These are phyloP conservation scores for Halichoerus grypus DNA, from an alignment of 2,113 vertebrate genomes.

Conservation along the genomic window DNA sequence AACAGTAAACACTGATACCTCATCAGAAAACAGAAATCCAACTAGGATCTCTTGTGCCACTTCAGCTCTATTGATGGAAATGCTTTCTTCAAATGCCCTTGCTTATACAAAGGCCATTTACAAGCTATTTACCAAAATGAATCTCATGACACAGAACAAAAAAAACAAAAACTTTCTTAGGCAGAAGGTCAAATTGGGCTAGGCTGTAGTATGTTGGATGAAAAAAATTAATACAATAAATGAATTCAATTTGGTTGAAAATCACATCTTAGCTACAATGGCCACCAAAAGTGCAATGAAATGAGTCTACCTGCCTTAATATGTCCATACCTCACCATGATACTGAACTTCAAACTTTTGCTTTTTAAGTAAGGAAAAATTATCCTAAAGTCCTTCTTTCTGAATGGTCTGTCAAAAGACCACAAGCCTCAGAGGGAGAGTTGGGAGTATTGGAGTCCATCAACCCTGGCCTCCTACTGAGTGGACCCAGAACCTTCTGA, in stretches of 20 bases:
- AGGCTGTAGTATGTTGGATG: not conserved
- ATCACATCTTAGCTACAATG: conserved; percentile 3
- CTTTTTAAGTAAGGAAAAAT: not conserved
- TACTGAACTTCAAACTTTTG: not conserved
- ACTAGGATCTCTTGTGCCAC: not conserved
- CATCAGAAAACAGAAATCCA: conserved; percentile 75
- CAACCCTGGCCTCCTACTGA: not conserved
- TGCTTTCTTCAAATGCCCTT: conserved; percentile 9
- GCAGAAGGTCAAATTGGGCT: conserved; percentile 24
- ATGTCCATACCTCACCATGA: not conserved
- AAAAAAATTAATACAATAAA: not conserved
- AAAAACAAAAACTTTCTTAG: not conserved
- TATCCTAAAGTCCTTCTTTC: not conserved
- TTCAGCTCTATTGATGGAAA: conserved; percentile 63
- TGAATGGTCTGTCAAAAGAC: not conserved
- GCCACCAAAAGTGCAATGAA: not conserved
- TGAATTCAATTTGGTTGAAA: conserved; percentile 30
- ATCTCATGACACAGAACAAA: conserved; percentile 58
- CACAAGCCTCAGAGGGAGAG: not conserved
- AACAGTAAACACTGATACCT: conserved; percentile 70
- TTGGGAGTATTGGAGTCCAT: not conserved
- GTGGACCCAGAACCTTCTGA: not conserved
- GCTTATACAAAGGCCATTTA: not conserved
- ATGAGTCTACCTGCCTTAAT: not conserved
- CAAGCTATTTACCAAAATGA: conserved; percentile 65